These are phyloP conservation scores for Caenorhabditis zanzibari DNA, from an alignment of 2,888 invertebrate genomes.

Conservation along the genomic window DNA sequence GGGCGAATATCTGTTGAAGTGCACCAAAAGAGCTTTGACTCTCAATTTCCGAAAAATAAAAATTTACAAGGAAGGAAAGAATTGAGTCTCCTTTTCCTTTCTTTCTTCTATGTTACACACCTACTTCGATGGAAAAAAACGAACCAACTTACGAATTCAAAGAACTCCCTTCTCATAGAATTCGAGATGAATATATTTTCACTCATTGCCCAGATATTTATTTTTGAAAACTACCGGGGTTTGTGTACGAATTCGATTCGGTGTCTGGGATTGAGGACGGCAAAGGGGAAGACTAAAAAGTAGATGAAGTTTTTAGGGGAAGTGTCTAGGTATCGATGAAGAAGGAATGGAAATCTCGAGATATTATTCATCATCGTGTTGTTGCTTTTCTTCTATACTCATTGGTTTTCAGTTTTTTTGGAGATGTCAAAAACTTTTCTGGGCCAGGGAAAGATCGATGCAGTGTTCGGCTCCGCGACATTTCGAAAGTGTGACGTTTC, in stretches of 20 bases:
- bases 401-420: neutral
- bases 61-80: constrained; percentile 12
- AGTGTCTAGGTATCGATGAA: constrained; percentile 6
- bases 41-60: constrained; percentile 49
- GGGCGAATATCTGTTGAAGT: constrained; percentile 38
- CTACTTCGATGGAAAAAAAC: neutral
- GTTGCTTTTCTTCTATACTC: constrained; percentile 9
- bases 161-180: constrained; percentile 11
- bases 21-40: constrained; percentile 27
- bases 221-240: constrained; percentile 15
- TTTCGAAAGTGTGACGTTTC: too few species aligned
- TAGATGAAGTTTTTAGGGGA: neutral
- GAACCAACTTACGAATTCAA: constrained; percentile 26
- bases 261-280: constrained; percentile 6
- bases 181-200: constrained; percentile 12
- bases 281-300: neutral
- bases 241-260: constrained; percentile 32
- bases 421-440: too few species aligned
- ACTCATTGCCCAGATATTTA: too few species aligned
- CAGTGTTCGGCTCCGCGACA: too few species aligned
- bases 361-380: constrained; percentile 35
- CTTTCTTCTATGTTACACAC: neutral
- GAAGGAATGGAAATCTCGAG: constrained; percentile 18
- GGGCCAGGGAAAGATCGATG: too few species aligned
- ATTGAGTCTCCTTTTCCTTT: neutral